These are phyloP conservation scores for Elysia chlorotica DNA, from an alignment of 1,140 invertebrate genomes.

Conservation along the genomic window DNA sequence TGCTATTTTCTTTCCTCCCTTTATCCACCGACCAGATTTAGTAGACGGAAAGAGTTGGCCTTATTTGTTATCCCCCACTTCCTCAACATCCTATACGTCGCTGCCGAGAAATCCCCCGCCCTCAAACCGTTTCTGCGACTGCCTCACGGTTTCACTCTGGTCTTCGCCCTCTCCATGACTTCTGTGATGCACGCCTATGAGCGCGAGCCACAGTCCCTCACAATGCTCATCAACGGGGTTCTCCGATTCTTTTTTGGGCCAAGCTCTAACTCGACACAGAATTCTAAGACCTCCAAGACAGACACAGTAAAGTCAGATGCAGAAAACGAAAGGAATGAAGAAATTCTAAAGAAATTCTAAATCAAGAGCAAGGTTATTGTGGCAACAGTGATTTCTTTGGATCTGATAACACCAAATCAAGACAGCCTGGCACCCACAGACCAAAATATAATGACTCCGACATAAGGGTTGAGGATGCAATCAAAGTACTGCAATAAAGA, in stretches of 20 bases:
- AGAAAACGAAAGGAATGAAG: no score
- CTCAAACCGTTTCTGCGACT: constrained; percentile 6
- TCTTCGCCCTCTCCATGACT: constrained; percentile 46
- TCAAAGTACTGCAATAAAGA: no score
- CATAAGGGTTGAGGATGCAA: no score
- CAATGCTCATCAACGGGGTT: constrained; percentile 39
- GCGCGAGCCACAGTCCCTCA: constrained; percentile 45
- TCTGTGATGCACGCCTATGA: constrained; percentile 54
- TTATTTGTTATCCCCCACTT: constrained; percentile 49
- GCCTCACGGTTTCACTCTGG: constrained; percentile 34
- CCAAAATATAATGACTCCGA: no score
- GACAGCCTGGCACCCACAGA: no score
- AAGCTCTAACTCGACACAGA: no score
- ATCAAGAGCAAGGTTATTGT: no score
- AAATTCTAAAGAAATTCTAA: no score
- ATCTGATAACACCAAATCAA: no score
- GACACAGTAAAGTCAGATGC: no score
- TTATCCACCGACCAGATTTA: background rate
- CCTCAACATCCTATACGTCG: constrained; percentile 37
- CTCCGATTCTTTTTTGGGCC: constrained; percentile 42
- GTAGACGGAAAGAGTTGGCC: constrained; percentile 42
- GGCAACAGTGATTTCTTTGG: no score
- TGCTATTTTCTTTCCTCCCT: background rate
- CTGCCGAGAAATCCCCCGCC: constrained; percentile 23
- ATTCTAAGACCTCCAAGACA: no score